A percentile compares a stretch with the other conserved stretches of the same genome.
phyloP scores from a whole-genome alignment of 2,113 vertebrate species.

The Dendropsophus ebraccatus region DNA sequence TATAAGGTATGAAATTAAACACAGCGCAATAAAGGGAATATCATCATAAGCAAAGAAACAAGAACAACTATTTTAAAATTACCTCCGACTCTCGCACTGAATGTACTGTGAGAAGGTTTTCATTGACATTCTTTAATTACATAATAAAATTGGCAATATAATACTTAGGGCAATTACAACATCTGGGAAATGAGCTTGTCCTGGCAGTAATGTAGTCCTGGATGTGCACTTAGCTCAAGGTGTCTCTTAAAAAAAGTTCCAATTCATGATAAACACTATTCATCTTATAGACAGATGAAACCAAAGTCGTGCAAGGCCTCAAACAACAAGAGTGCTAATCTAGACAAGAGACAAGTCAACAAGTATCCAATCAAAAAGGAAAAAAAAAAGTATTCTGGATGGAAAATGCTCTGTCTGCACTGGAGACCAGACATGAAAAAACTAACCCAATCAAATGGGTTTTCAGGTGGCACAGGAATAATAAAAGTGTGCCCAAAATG shows the following conservation, averaged over 20 bases:
- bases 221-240: conserved; percentile 2
- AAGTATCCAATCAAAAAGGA: no score
- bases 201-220: neutral
- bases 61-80: conserved; percentile 59
- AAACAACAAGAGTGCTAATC: neutral
- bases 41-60: conserved; percentile 64
- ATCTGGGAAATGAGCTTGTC: conserved; percentile 34
- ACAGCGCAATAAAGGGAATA: conserved; percentile 65
- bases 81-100: conserved; percentile 44
- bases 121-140: conserved; percentile 57
- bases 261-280: neutral
- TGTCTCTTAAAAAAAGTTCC: conserved; percentile 14
- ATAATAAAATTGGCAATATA: conserved; percentile 51
- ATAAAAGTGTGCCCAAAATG: no score
- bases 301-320: neutral
- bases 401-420: no score
- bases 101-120: conserved; percentile 34
- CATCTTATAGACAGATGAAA: neutral
- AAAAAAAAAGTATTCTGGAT: no score
- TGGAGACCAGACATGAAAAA: no score
- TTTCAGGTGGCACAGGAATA: no score
- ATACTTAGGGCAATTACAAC: conserved; percentile 55
- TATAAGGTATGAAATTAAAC: conserved; percentile 76
- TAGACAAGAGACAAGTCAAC: no score
- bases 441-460: no score